Evolutionary conservation across 2,797 vertebrate genomes (phyloP).

Genomic region (Astyanax mexicanus): DNA sequence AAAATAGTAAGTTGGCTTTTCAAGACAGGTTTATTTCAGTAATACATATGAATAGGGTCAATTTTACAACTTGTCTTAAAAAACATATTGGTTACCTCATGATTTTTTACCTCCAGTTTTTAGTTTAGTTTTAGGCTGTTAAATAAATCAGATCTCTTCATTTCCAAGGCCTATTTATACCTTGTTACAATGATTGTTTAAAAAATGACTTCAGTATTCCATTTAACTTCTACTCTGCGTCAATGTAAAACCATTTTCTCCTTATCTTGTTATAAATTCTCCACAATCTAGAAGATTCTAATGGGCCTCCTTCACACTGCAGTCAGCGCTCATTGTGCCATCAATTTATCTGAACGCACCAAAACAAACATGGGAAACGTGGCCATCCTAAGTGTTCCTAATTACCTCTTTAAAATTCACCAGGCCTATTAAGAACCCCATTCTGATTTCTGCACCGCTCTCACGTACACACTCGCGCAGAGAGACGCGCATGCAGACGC

Average conservation of each 20-base stretch:
- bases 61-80: too few species aligned
- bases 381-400: constrained; percentile 72
- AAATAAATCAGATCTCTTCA: too few species aligned
- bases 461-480: background rate
- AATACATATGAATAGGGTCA: too few species aligned
- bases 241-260: background rate
- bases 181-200: too few species aligned
- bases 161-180: too few species aligned
- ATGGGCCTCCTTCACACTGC: background rate
- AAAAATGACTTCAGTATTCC: too few species aligned
- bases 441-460: constrained; percentile 62
- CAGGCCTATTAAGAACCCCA: constrained; percentile 58
- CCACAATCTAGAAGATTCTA: background rate
- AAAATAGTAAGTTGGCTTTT: too few species aligned
- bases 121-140: too few species aligned
- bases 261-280: background rate
- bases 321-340: background rate
- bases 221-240: background rate
- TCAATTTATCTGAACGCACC: constrained; percentile 26
- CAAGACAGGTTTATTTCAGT: too few species aligned
- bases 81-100: too few species aligned
- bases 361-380: constrained; percentile 70
- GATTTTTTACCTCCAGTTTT: too few species aligned
- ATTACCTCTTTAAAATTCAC: constrained; percentile 76
- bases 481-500: constrained; percentile 42